These are phyloP conservation scores for Drosophila melanocephala DNA, from an alignment of 2,888 invertebrate species.

Conservation along the genomic window DNA sequence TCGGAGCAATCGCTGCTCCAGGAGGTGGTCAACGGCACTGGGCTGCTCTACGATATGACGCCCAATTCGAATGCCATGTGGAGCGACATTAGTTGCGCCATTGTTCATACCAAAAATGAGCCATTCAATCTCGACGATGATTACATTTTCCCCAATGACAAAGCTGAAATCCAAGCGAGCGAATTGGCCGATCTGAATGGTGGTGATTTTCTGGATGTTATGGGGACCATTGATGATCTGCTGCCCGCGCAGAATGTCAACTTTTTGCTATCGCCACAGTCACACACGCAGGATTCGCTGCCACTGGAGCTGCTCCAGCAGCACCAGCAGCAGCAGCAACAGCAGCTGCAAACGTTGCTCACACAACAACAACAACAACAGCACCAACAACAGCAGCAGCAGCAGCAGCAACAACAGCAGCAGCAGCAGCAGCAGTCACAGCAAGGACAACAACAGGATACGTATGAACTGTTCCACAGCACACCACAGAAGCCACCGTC, in stretches of 20 bases:
- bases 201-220: conserved; percentile 91
- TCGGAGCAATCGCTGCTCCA: conserved; percentile 62
- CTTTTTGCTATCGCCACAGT: conserved; percentile 80
- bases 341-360: conserved; percentile 67
- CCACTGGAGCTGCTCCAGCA: conserved; percentile 83
- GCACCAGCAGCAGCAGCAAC: conserved; percentile 67
- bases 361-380: conserved; percentile 62
- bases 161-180: conserved; percentile 93
- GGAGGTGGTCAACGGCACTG: conserved; percentile 57
- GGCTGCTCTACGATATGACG: conserved; percentile 77
- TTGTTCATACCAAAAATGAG: conserved; percentile 86
- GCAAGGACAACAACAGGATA: conserved; percentile 33
- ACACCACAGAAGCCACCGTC: conserved; percentile 83
- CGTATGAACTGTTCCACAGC: conserved; percentile 85
- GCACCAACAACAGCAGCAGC: conserved; percentile 52
- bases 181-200: conserved; percentile 94
- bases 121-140: conserved; percentile 94
- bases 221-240: conserved; percentile 93
- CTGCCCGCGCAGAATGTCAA: conserved; percentile 76
- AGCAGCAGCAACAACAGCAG: conserved; percentile 58
- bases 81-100: conserved; percentile 85
- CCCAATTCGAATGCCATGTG: conserved; percentile 85
- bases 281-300: conserved; percentile 73
- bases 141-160: conserved; percentile 95
- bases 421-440: conserved; percentile 59